A percentile compares a stretch with the other conserved stretches of the same genome.
Conservation (phyloP, 2,797 vertebrate species). For the Margarornis squamiger region DNA sequence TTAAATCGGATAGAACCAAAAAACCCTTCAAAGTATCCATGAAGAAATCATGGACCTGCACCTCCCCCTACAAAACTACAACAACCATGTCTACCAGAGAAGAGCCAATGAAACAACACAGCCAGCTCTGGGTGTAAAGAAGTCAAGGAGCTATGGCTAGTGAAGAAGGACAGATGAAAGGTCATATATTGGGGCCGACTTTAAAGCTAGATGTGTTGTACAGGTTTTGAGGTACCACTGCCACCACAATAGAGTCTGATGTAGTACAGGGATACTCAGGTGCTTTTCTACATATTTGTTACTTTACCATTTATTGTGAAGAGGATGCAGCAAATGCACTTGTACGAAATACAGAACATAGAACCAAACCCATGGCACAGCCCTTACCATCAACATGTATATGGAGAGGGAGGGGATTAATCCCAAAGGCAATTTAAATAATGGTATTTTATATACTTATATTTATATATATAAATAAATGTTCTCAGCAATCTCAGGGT, state of each 20-base stretch:
- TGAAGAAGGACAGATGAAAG: not conserved
- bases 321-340: slow-evolving; percentile 64
- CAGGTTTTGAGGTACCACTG: slow-evolving; percentile 12
- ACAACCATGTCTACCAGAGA: slow-evolving; percentile 51
- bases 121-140: not conserved
- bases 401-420: slow-evolving; percentile 76
- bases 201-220: slow-evolving; percentile 47
- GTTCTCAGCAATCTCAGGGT: slow-evolving; percentile 88
- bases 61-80: slow-evolving; percentile 30
- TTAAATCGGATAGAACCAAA: slow-evolving; percentile 40
- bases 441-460: slow-evolving; percentile 93
- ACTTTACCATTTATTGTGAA: slow-evolving; percentile 65
- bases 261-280: slow-evolving; percentile 56
- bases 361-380: slow-evolving; percentile 72
- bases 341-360: slow-evolving; percentile 62
- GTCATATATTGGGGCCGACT: not conserved
- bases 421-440: slow-evolving; percentile 97
- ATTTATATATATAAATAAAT: slow-evolving; percentile 99
- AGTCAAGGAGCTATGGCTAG: not conserved
- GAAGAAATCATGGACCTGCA: not conserved
- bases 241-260: slow-evolving; percentile 33
- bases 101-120: not conserved
- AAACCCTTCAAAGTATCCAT: slow-evolving; percentile 27
- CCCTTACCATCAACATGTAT: slow-evolving; percentile 65
- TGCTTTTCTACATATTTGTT: slow-evolving; percentile 26